These are phyloP conservation scores for Mola mola DNA, from an alignment of 2,113 vertebrate species.

Conservation along the genomic window DNA sequence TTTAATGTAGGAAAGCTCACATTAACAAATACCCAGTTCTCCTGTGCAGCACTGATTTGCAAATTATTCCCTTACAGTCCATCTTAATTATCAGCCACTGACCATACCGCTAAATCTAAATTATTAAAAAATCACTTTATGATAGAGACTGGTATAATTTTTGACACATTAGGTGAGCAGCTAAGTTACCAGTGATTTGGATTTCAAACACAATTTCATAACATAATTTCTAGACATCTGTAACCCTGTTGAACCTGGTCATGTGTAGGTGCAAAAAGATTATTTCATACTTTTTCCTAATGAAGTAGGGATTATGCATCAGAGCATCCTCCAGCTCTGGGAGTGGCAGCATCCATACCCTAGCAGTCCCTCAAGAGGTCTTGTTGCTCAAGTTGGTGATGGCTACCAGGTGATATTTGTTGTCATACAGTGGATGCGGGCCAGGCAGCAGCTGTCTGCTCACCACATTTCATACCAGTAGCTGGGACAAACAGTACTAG, in stretches of 20 bases:
- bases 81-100: neutral
- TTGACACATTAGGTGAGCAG: neutral
- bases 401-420: constrained; percentile 66
- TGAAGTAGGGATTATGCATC: constrained; percentile 51
- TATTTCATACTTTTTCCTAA: constrained; percentile 54
- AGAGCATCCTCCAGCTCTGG: constrained; percentile 22
- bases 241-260: constrained; percentile 23
- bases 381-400: constrained; percentile 50
- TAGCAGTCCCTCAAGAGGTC: constrained; percentile 51
- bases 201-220: too few species aligned
- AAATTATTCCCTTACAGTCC: neutral
- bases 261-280: constrained; percentile 47
- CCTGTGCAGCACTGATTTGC: too few species aligned
- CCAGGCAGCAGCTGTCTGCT: constrained; percentile 44
- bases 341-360: constrained; percentile 47
- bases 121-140: too few species aligned
- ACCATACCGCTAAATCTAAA: neutral
- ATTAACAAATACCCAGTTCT: neutral
- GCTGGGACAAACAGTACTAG: constrained; percentile 46
- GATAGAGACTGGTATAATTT: too few species aligned
- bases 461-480: constrained; percentile 51
- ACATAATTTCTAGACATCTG: neutral
- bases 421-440: constrained; percentile 29
- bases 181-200: constrained; percentile 4
- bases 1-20: neutral